These are phyloP conservation scores for Poeciliopsis turrubarensis DNA, from an alignment of 2,113 vertebrate species.

Conservation along the genomic window DNA sequence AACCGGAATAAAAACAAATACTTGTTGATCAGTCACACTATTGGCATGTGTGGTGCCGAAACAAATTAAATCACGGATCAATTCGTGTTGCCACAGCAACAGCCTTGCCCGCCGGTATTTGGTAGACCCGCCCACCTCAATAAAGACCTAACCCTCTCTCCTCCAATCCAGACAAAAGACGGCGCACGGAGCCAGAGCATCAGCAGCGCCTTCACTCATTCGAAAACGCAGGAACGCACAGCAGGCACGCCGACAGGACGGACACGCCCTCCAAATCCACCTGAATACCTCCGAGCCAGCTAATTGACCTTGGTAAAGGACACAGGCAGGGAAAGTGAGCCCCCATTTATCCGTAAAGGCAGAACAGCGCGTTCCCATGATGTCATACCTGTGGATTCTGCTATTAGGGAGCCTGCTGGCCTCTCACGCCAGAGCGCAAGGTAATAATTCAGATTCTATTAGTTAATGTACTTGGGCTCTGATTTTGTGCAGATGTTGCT, in stretches of 20 bases:
- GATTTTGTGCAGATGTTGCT: background rate
- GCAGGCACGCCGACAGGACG: conserved; percentile 38
- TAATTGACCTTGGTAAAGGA: conserved; percentile 34
- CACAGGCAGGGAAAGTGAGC: conserved; percentile 10
- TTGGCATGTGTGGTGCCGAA: background rate
- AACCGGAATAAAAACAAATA: background rate
- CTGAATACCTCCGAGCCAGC: conserved; percentile 35
- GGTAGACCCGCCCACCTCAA: conserved; percentile 65
- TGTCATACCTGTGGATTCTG: conserved; percentile 82
- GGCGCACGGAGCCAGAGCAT: conserved; percentile 37
- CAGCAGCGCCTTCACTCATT: conserved; percentile 50
- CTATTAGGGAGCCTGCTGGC: conserved; percentile 74
- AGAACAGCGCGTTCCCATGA: conserved; percentile 73
- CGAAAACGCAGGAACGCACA: conserved; percentile 53
- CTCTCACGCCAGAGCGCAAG: conserved; percentile 64
- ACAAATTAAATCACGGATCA: background rate
- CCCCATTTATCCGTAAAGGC: conserved; percentile 36
- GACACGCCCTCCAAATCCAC: conserved; percentile 43
- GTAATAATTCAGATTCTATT: conserved; percentile 54
- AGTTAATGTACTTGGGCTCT: conserved; percentile 3
- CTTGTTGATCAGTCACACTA: background rate
- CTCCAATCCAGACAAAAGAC: conserved; percentile 72
- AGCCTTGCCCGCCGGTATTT: conserved; percentile 15
- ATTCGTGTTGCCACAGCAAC: background rate
- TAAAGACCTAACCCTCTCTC: conserved; percentile 60